Evolutionary conservation across 2,888 invertebrate genomes (phyloP), one percentile per base, ranked within the genome.

Genomic region (Peribatodes rhomboidaria): DNA sequence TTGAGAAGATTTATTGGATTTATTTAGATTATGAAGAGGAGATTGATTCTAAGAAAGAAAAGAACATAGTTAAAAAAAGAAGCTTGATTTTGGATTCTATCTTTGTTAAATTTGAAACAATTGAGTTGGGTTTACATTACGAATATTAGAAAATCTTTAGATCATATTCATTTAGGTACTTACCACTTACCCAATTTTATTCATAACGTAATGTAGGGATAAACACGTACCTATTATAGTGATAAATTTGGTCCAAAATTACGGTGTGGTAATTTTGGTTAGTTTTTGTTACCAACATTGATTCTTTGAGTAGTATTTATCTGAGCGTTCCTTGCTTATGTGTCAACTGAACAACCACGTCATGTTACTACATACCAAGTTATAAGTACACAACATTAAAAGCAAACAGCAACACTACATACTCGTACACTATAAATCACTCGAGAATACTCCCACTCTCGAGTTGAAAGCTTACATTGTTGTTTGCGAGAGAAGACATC

Each of bases 1-100:
- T 61, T 50, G 42, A 20, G 31, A 11, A 39, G 31, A 56, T 53
- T 59, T 58, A 65, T 62, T 65, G 20, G 53, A 63, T 63, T 54
- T 55, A 61, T 52, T 68, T 55, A 20, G 33, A 41, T 52, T 41
- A 47, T 44, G 41, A 41, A 68, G 20, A 50, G 44, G 22, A 68
- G 22, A 59, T 61, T 61, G 39, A 49, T 41, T 59, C 49, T 61
- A 49, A 44, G 49, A 59, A 49, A 13, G 35, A 13, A 49, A 22
- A 27, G 20, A 4, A 35, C 13, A 41, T 49, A 27, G 13, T 55
- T 8, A 49, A 54, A 46, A 18, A 13, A 1, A n/a, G 41, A 52
- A 10, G 47, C 14, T 52, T 47, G 47, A 55, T 49, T 61, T 61
- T 52, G 16, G 27, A 18, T 46, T 18, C 4, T 7, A 9, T 44